Evolutionary conservation across 2,888 invertebrate genomes (phyloP), one percentile per base, ranked within the genome.

Genomic region (Parasteatoda lunata): DNA sequence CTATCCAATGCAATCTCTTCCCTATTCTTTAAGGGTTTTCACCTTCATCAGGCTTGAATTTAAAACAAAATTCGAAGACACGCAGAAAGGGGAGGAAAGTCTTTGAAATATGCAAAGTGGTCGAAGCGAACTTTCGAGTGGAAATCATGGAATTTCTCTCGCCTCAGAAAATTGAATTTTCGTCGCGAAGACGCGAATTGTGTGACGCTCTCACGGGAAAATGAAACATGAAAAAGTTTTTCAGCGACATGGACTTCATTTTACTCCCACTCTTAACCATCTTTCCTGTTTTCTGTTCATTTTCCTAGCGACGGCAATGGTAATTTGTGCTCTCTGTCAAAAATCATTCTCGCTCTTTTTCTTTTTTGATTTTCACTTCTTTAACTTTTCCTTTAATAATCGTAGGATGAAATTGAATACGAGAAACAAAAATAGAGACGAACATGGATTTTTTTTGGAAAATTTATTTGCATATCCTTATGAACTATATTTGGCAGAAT

Each of bases 11-110:
- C 70, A 48, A 5, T n/a, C 65, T 49, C 65, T 49, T 48, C 81
- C 68, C 52, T n/a, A 68, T 51, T 48, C 45, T 68, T 77, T 71
- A 45, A 84, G 77, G 83, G 66, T 69, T 71, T 77, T 77, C 77
- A 65, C 83, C 83, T 71, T 70, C 83, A 84, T 84, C 83, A 84
- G 72, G 72, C 83, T 84, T 84, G 77, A 84, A 84, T 77, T 84
- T 84, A 84, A 84, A 84, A 84, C 77, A 84, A 84, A 84, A 84
- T 84, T 84, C 72, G 64, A 65, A 76, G 76, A 77, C 76, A 49
- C 66, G n/a, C 51, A 59, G 76, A 70, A 47, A 72, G 15, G 45
- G 45, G 48, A 49, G 13, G 15, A 66, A 73, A 30, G 15, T 48
- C 77, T 65, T 15, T 59, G 71, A 71, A 84, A 84, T 84, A 84